These are phyloP conservation scores for Saccopteryx bilineata DNA, from an alignment of 2,113 vertebrate genomes.

Conservation along the genomic window DNA sequence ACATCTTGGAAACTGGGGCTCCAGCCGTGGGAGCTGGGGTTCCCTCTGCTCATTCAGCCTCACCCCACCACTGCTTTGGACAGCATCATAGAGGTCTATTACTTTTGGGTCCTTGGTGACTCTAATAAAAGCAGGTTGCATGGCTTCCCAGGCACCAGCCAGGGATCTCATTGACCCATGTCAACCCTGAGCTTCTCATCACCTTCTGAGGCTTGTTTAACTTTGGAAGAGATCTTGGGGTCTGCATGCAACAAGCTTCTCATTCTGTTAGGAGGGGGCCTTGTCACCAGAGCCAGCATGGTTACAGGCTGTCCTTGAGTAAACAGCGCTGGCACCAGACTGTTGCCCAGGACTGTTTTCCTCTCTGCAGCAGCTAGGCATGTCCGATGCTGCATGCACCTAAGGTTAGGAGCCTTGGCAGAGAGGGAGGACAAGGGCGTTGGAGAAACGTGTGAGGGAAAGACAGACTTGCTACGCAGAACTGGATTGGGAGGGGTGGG, in stretches of 20 bases:
- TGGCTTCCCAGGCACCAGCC: not conserved
- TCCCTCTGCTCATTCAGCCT: too few species aligned
- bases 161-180: not conserved
- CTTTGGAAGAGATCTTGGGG: not conserved
- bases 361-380: not conserved
- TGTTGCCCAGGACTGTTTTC: not conserved
- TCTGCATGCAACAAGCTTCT: not conserved
- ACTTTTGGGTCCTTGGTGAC: not conserved
- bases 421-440: not conserved
- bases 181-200: not conserved
- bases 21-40: too few species aligned
- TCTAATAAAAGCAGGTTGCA: not conserved
- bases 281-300: not conserved
- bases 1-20: too few species aligned
- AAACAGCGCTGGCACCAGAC: not conserved
- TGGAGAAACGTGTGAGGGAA: not conserved
- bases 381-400: not conserved
- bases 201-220: too few species aligned
- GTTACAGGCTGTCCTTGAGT: not conserved
- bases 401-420: not conserved
- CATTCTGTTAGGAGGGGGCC: too few species aligned
- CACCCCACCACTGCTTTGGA: not conserved
- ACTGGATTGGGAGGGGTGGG: not conserved
- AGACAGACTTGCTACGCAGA: not conserved
- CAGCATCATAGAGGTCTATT: not conserved